phyloP scores from a whole-genome alignment of 1,140 invertebrate species.

The Scaptomyza montana region DNA sequence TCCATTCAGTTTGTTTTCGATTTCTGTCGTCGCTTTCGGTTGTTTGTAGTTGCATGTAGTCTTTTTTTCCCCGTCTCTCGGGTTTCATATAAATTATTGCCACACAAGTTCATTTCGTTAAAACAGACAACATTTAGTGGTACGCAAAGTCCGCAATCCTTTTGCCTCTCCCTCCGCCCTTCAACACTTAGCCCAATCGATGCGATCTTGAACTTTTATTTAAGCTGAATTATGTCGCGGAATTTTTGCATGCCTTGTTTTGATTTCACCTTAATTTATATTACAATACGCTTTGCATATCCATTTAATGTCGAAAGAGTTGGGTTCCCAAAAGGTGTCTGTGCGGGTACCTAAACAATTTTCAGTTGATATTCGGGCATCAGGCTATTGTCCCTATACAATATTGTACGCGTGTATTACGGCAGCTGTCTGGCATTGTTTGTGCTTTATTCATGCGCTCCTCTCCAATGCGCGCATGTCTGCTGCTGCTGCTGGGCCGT shows the following conservation, averaged over 20 bases:
- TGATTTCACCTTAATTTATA: constrained; percentile 30
- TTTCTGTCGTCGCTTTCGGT: constrained; percentile 57
- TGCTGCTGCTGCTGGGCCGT: constrained; percentile 23
- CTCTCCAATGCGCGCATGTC: background rate
- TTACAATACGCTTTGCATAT: constrained; percentile 53
- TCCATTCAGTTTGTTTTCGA: constrained; percentile 41
- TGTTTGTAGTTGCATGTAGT: constrained; percentile 3
- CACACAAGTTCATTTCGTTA: constrained; percentile 64
- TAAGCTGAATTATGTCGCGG: constrained; percentile 59
- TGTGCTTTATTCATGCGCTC: constrained; percentile 32
- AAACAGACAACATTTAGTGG: constrained; percentile 35
- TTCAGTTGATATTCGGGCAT: constrained; percentile 1
- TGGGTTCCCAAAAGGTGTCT: constrained; percentile 45
- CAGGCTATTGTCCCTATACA: background rate
- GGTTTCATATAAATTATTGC: constrained; percentile 73
- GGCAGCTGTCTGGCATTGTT: constrained; percentile 57
- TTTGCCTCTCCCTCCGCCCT: no score
- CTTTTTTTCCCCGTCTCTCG: constrained; percentile 3
- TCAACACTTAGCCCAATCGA: background rate
- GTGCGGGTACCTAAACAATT: constrained; percentile 7
- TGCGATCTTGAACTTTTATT: constrained; percentile 53
- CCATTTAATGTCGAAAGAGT: background rate
- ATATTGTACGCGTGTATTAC: constrained; percentile 23
- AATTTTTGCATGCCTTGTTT: constrained; percentile 38
- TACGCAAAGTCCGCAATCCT: constrained; percentile 5